These are phyloP conservation scores for Carettochelys insculpta DNA, from an alignment of 2,113 vertebrate genomes.

Conservation along the genomic window DNA sequence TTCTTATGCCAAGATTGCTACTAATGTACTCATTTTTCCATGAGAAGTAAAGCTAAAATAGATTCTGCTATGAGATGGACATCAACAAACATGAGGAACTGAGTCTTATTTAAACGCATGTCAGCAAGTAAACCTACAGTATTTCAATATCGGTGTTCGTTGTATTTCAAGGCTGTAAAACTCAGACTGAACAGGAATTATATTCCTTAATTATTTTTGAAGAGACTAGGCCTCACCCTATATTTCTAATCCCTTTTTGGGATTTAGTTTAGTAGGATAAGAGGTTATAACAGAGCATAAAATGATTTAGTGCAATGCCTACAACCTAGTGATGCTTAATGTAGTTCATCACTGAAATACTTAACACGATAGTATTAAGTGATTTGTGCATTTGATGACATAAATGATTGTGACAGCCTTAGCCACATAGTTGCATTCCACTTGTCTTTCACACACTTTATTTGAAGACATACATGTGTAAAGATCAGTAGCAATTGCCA, in stretches of 20 bases:
- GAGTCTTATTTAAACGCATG: not conserved
- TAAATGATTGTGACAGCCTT: slow-evolving; percentile 62
- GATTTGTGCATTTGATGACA: slow-evolving; percentile 52
- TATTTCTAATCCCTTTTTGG: slow-evolving; percentile 53
- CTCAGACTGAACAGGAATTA: not conserved
- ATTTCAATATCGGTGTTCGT: not conserved
- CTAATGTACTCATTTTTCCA: not conserved
- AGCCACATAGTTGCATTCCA: slow-evolving; percentile 39
- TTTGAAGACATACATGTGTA: slow-evolving; percentile 61
- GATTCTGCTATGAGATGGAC: not conserved
- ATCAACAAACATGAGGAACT: not conserved
- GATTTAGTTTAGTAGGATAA: slow-evolving; percentile 57
- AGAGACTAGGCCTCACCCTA: not conserved
- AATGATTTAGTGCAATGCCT: slow-evolving; percentile 30
- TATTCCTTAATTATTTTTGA: slow-evolving; percentile 44
- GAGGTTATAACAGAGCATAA: slow-evolving; percentile 17
- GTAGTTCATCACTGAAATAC: slow-evolving; percentile 31
- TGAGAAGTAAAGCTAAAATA: not conserved
- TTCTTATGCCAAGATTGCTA: not conserved
- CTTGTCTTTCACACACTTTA: slow-evolving; percentile 58
- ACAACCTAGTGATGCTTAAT: slow-evolving; percentile 22
- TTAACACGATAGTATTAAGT: slow-evolving; percentile 50
- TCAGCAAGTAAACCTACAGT: not conserved
- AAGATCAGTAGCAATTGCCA: slow-evolving; percentile 65
- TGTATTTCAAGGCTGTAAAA: slow-evolving; percentile 11